These are phyloP conservation scores for Danionella cerebrum DNA, from an alignment of 2,113 vertebrate genomes.

Conservation along the genomic window DNA sequence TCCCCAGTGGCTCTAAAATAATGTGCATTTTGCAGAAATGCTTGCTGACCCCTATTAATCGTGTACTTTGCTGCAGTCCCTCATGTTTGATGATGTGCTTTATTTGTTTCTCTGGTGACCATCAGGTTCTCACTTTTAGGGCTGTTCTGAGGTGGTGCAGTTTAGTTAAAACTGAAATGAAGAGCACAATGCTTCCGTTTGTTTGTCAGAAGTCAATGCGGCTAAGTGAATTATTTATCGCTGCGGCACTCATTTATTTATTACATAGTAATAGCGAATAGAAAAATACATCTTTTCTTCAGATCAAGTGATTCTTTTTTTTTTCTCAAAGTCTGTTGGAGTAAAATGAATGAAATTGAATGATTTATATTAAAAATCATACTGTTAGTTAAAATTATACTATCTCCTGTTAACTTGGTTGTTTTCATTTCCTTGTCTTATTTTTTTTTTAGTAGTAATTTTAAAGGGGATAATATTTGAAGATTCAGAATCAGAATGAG, in stretches of 20 bases:
- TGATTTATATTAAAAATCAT: no score
- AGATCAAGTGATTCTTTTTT: background rate
- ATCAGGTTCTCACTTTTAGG: background rate
- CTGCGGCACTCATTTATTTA: background rate
- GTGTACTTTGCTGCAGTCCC: background rate
- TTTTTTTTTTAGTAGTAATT: no score
- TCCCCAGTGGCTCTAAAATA: background rate
- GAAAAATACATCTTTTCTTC: background rate
- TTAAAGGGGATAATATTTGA: no score
- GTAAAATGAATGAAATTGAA: no score
- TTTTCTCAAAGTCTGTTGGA: background rate
- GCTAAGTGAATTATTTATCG: constrained; percentile 11
- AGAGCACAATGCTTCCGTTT: background rate
- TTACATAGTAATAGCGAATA: background rate
- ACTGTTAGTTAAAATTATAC: no score
- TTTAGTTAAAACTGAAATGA: background rate
- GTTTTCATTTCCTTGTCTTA: no score
- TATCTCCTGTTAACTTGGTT: no score
- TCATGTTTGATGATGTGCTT: background rate
- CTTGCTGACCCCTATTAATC: background rate
- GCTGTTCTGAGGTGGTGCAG: background rate
- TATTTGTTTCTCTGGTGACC: background rate
- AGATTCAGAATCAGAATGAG: no score
- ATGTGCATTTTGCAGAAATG: background rate
- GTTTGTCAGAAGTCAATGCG: background rate